Percentiles rank a stretch among this genome's conserved stretches.
Conservation (phyloP, 2,888 invertebrate genomes). For the Acrobasis consociella region DNA sequence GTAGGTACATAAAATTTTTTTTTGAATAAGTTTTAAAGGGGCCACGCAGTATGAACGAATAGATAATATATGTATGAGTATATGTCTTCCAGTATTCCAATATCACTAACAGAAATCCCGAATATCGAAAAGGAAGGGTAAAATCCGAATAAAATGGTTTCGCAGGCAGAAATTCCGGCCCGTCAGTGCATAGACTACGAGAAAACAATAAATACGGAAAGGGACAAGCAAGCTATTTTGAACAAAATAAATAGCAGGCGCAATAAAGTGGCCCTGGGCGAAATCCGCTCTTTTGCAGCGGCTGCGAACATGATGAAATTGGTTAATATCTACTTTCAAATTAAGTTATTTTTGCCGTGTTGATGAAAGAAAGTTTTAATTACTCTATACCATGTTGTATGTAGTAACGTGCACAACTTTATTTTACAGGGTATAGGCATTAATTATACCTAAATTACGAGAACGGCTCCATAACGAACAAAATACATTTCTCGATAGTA, state of each 20-base stretch:
- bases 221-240: slow-evolving; percentile 56
- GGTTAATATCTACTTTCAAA: slow-evolving; percentile 41
- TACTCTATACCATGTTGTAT: no score
- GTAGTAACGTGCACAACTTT: no score
- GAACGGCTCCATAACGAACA: no score
- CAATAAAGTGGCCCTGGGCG: slow-evolving; percentile 68
- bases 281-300: slow-evolving; percentile 62
- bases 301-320: slow-evolving; percentile 66
- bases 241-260: slow-evolving; percentile 69
- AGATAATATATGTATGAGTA: not conserved
- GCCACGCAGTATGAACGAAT: no score
- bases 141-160: slow-evolving; percentile 20
- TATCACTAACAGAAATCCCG: not conserved
- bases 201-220: slow-evolving; percentile 48
- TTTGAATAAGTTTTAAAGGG: no score
- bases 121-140: not conserved
- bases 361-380: no score
- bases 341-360: not conserved
- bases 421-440: no score
- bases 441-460: no score
- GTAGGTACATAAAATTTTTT: no score
- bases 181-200: slow-evolving; percentile 56
- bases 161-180: slow-evolving; percentile 51
- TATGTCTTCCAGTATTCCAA: not conserved
- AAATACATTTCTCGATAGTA: no score